Evolutionary conservation across 2,113 vertebrate species (phyloP).

Genomic region (Lampris incognitus): DNA sequence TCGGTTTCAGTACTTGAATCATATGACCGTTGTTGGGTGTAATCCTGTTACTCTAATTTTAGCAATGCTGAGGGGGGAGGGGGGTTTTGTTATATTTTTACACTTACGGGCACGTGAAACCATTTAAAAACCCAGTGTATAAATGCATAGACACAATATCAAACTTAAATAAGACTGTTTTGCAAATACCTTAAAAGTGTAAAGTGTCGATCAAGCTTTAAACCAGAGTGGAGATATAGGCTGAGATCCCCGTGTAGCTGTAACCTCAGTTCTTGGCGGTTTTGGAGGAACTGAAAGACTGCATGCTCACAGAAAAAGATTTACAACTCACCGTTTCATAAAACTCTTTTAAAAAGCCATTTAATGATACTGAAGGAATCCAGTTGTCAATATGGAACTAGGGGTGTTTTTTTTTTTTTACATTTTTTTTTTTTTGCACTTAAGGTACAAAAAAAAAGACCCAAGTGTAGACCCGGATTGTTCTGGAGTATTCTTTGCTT

Average conservation of each 20-base stretch:
- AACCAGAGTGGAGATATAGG: too few relatives aligned
- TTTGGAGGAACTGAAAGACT: background rate
- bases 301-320: background rate
- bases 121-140: background rate
- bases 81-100: background rate
- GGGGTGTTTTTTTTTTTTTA: background rate
- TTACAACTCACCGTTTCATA: background rate
- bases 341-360: background rate
- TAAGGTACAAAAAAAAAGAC: too few relatives aligned
- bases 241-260: background rate
- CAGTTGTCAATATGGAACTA: background rate
- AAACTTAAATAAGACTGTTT: too few relatives aligned
- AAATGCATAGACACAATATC: background rate
- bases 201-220: too few relatives aligned
- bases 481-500: too few relatives aligned
- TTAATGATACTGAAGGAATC: background rate
- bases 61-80: too few relatives aligned
- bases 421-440: too few relatives aligned
- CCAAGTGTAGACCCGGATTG: too few relatives aligned
- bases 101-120: conserved; percentile 39
- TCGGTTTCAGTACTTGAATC: too few relatives aligned
- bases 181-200: too few relatives aligned
- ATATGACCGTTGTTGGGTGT: too few relatives aligned
- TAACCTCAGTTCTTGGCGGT: background rate
- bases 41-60: too few relatives aligned